Base-by-base conservation (phyloP, 2,113 vertebrate genomes). In the Pachyramphus minor region DNA sequence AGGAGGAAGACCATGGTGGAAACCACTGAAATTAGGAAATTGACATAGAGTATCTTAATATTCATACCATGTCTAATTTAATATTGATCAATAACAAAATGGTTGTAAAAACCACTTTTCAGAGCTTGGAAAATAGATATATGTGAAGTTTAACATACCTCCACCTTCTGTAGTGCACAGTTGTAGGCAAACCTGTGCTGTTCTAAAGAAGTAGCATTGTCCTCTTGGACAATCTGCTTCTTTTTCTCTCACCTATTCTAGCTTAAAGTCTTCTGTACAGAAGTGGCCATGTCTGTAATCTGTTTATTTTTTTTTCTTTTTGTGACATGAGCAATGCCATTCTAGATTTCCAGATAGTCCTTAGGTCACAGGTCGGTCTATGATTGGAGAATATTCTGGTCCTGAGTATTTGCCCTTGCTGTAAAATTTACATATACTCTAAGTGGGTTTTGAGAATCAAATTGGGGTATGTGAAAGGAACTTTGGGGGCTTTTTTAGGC, bases 111-210 rank as follows among this genome's bases (percentile, higher is more conserved):
- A 47, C 19, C 33, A 22, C 11, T 42, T 55, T 89, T 45, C 30
- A 33, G 27, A 74, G 30, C 41, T 60, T 78, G 25, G 12, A 30
- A 78, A 66, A 58, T 23, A n/a, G 27, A 13, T 60, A 12, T 14
- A 16, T 12, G 8, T 45, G 47, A 23, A 59, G 12, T 39, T 87
- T 79, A 6, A 3, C 14, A 4, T 79, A 20, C 9, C 6, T 95
- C 14, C 42, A 45, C 1, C 22, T 80, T 67, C 27, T n/a, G 12
- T 25, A 55, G 27, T 24, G 24, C 8, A 8, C 11, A 15, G 33
- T 33, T 1, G 1, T 22, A 62, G 37, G 31, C 30, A 63, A 83
- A 3, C 14, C 10, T 4, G 1, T 12, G 22, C 3, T 49, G 1
- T 44, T 79, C 10, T 35, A 27, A 58, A 63, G 21, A 31, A 68